phyloP scores from a whole-genome alignment of 2,797 vertebrate genomes.

The Syngnathus acus region DNA sequence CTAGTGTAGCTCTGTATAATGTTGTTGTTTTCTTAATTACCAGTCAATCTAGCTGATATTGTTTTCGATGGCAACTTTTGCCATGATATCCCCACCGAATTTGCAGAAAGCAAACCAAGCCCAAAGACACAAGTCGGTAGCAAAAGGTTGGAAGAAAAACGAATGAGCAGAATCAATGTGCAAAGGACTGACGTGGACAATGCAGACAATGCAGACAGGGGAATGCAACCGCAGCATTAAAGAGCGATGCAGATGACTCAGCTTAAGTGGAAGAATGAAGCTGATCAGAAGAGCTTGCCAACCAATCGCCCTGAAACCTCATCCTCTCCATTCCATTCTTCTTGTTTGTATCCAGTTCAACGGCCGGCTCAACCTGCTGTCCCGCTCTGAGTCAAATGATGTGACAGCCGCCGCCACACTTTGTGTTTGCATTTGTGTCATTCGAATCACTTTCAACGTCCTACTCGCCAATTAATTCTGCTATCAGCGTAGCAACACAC shows the following conservation, averaged over 20 bases:
- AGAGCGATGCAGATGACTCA: constrained; percentile 27
- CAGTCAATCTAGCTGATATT: no score
- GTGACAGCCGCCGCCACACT: not conserved
- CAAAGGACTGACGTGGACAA: not conserved
- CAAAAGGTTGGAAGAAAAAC: no score
- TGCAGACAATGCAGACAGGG: not conserved
- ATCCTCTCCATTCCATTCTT: constrained; percentile 9
- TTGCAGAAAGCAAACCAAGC: no score
- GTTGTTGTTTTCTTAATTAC: no score
- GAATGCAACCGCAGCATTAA: constrained; percentile 17
- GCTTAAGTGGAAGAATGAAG: constrained; percentile 24
- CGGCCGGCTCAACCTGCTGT: not conserved
- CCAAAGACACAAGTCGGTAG: no score
- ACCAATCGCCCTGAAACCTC: constrained; percentile 25
- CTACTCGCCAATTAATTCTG: not conserved
- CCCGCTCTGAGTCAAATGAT: not conserved
- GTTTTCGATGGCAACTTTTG: no score
- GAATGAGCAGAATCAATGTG: not conserved
- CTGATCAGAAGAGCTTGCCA: constrained; percentile 7
- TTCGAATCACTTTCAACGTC: not conserved
- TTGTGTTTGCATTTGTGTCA: not conserved
- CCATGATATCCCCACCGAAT: no score
- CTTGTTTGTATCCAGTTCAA: constrained; percentile 21
- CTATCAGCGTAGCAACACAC: not conserved
- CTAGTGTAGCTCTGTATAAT: no score